phyloP scores from a whole-genome alignment of 2,797 vertebrate genomes.

The Enteromius trimaculatus region DNA sequence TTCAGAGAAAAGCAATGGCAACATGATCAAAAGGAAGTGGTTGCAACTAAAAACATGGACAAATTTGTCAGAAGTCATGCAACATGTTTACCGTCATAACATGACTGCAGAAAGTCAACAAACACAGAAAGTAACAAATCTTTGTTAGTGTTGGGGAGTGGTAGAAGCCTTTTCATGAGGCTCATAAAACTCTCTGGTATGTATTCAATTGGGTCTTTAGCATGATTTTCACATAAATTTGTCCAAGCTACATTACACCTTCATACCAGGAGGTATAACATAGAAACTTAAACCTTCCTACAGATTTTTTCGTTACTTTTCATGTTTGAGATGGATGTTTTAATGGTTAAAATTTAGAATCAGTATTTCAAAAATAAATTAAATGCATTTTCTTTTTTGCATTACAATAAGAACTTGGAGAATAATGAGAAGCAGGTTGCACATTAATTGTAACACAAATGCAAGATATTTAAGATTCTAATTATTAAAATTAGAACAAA shows the following conservation, averaged over 20 bases:
- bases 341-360: not conserved
- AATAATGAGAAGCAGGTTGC: not conserved
- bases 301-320: not conserved
- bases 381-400: not conserved
- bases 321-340: not conserved
- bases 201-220: not conserved
- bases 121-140: conserved; percentile 1
- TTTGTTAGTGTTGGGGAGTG: not conserved
- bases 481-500: not conserved
- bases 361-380: not conserved
- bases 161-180: not conserved
- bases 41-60: conserved; percentile 2
- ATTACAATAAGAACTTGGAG: not conserved
- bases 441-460: not conserved
- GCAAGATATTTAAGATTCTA: not conserved
- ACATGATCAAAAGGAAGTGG: not conserved
- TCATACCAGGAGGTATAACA: not conserved
- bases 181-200: not conserved
- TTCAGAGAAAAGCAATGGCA: not conserved
- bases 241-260: not conserved
- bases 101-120: not conserved
- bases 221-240: not conserved
- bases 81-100: not conserved
- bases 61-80: not conserved
- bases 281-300: not conserved